These are phyloP conservation scores for Troilus luridus DNA, from an alignment of 2,888 invertebrate species.

Conservation along the genomic window DNA sequence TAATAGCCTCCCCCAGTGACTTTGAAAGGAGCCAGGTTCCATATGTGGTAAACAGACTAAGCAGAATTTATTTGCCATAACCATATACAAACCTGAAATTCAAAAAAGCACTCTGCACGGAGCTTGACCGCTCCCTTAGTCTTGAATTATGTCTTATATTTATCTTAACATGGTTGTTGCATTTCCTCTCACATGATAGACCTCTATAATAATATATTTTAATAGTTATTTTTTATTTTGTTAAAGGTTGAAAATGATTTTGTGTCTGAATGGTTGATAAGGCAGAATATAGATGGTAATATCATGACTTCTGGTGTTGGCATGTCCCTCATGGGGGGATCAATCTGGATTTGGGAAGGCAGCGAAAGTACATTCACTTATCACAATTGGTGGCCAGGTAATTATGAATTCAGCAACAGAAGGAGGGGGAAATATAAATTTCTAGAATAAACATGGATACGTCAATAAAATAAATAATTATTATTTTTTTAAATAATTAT, in stretches of 20 bases:
- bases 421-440: too few species aligned
- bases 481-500: too few species aligned
- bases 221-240: background rate
- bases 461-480: too few species aligned
- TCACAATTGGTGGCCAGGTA: constrained; percentile 72
- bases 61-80: too few species aligned
- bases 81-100: too few species aligned
- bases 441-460: too few species aligned
- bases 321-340: constrained; percentile 68
- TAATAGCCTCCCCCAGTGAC: too few species aligned
- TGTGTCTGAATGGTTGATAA: constrained; percentile 72
- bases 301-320: constrained; percentile 72
- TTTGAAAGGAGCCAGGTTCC: too few species aligned
- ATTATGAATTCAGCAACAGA: background rate
- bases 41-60: too few species aligned
- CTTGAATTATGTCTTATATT: background rate
- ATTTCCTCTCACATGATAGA: background rate
- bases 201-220: background rate
- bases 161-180: too few species aligned
- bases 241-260: constrained; percentile 73
- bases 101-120: too few species aligned
- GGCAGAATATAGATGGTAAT: constrained; percentile 68
- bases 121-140: too few species aligned
- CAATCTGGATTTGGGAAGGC: constrained; percentile 72
- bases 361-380: constrained; percentile 68